Percentiles rank a stretch among this genome's conserved stretches.
These are phyloP conservation scores for Lophius piscatorius DNA, from an alignment of 2,113 vertebrate species.

Conservation along the genomic window DNA sequence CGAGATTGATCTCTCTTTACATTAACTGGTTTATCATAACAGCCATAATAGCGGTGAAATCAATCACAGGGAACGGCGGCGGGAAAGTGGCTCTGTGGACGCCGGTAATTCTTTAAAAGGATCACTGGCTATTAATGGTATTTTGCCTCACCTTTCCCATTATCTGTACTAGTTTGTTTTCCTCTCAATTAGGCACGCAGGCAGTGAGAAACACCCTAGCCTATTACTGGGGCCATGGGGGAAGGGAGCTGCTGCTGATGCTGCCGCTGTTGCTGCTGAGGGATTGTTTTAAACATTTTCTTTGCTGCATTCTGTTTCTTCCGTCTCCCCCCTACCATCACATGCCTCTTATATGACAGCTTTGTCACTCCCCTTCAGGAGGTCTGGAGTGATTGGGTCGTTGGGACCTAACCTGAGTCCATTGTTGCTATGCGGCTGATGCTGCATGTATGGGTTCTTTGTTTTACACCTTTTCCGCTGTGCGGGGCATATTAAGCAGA, in stretches of 20 bases:
- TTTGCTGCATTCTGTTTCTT: conserved; percentile 48
- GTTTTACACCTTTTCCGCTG: not conserved
- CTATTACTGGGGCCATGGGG: conserved; percentile 61
- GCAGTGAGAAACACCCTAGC: conserved; percentile 64
- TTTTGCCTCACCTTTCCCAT: conserved; percentile 72
- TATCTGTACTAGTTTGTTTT: conserved; percentile 75
- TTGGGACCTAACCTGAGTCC: conserved; percentile 11
- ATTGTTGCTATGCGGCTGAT: not conserved
- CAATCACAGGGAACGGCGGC: conserved; percentile 38
- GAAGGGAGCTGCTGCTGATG: conserved; percentile 51
- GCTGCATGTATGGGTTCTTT: not conserved
- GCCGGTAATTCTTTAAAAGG: conserved; percentile 69
- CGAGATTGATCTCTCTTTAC: conserved; percentile 36
- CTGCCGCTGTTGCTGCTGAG: conserved; percentile 15
- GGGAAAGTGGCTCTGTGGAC: conserved; percentile 39
- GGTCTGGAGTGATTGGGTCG: conserved; percentile 27
- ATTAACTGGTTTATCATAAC: conserved; percentile 44
- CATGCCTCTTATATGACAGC: conserved; percentile 26
- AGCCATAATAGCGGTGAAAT: conserved; percentile 33
- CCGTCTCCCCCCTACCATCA: conserved; percentile 6
- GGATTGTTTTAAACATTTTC: conserved; percentile 50
- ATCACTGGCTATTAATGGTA: conserved; percentile 64
- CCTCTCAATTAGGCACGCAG: conserved; percentile 72
- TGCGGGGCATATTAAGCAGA: not conserved
- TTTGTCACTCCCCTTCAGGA: conserved; percentile 28